These are phyloP conservation scores for Agrilus planipennis DNA, from an alignment of 1,140 invertebrate species.

Conservation along the genomic window DNA sequence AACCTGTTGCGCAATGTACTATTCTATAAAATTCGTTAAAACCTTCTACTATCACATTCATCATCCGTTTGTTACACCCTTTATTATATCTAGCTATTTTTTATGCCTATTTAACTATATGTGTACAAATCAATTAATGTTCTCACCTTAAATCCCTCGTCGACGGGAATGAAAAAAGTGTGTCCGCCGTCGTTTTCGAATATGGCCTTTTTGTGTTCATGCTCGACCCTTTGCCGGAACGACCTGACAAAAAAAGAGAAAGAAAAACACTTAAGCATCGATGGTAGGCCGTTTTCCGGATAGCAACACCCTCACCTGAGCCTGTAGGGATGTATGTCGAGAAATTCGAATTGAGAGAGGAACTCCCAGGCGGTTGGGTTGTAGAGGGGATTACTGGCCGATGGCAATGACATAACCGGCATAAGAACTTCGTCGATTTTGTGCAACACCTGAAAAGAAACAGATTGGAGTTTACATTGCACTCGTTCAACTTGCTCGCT, in stretches of 20 bases:
- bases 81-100: no score
- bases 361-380: constrained; percentile 71
- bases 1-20: no score
- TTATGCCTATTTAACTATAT: no score
- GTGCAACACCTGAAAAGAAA: constrained; percentile 54
- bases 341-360: constrained; percentile 58
- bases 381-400: constrained; percentile 46
- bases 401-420: constrained; percentile 49
- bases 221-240: constrained; percentile 60
- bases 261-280: no score
- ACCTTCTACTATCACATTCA: no score
- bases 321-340: constrained; percentile 52
- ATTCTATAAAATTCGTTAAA: no score
- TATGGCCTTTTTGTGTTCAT: constrained; percentile 57
- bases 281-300: neutral
- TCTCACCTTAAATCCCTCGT: constrained; percentile 60
- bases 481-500: no score
- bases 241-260: constrained; percentile 25
- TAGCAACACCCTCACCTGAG: constrained; percentile 39
- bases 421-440: constrained; percentile 70
- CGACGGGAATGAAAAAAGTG: constrained; percentile 84
- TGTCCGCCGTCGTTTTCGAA: constrained; percentile 64
- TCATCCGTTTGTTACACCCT: no score
- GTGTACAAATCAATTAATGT: neutral
- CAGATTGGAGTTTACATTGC: constrained; percentile 4